Conservation (phyloP, 2,113 vertebrate species). For the Pedionomus torquatus region DNA sequence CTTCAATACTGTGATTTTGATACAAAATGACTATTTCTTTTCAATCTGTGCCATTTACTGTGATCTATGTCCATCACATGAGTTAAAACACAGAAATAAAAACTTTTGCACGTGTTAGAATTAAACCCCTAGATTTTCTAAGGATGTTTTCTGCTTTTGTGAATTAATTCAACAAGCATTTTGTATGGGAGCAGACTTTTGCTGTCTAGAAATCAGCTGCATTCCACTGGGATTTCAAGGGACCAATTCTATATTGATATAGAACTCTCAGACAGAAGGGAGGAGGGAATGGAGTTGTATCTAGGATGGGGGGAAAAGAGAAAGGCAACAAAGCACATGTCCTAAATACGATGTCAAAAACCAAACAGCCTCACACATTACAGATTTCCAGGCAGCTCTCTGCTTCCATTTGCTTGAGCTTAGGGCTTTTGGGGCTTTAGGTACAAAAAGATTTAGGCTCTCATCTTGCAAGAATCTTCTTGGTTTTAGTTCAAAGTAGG, state of each 20-base stretch:
- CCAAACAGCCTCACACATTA: background rate
- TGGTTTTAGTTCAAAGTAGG: background rate
- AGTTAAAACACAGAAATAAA: background rate
- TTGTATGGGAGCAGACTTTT: background rate
- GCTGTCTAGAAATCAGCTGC: background rate
- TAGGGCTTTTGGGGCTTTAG: background rate
- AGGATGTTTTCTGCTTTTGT: background rate
- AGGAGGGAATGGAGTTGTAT: background rate
- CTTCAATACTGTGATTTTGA: background rate
- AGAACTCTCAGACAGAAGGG: background rate
- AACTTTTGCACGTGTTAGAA: background rate
- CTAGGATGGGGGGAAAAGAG: background rate
- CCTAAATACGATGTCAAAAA: background rate
- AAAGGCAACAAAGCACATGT: background rate
- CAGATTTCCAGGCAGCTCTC: background rate
- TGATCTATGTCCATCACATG: background rate
- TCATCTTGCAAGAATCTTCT: background rate
- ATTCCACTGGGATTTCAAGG: background rate
- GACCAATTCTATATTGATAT: background rate
- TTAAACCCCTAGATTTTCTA: background rate
- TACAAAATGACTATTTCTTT: background rate
- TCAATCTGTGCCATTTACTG: background rate
- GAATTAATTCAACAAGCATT: background rate
- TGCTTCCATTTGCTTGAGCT: background rate
- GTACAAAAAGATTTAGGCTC: background rate